Conservation (phyloP, 35 echinoderm and acorn worm genomes). For the Apostichopus parvimensis region DNA sequence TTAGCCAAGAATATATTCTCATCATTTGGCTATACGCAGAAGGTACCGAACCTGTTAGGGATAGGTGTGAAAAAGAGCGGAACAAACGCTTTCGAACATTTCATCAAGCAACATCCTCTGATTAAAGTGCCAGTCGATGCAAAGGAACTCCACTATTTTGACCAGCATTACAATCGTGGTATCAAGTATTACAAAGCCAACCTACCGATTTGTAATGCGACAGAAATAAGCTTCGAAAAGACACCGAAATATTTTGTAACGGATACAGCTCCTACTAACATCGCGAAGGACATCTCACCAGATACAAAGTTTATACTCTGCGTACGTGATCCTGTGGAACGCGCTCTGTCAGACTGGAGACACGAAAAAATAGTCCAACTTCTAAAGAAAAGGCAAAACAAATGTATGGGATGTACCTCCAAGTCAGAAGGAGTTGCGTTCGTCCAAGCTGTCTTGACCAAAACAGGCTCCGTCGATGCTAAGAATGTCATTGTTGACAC, state of each 20-base stretch:
- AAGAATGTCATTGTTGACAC: constrained; percentile 74
- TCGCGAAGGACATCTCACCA: constrained; percentile 54
- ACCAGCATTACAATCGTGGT: constrained; percentile 77
- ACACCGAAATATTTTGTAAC: constrained; percentile 94
- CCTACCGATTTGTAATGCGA: constrained; percentile 60
- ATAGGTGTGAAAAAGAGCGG: constrained; percentile 91
- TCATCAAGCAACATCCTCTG: constrained; percentile 73
- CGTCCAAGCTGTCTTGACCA: constrained; percentile 42
- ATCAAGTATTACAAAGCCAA: constrained; percentile 70
- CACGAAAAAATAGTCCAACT: neutral
- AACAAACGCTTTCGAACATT: constrained; percentile 77
- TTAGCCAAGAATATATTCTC: constrained; percentile 26
- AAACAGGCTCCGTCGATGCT: constrained; percentile 66
- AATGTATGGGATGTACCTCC: neutral
- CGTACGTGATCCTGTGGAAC: constrained; percentile 77
- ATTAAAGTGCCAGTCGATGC: constrained; percentile 55
- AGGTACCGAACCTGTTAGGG: constrained; percentile 73
- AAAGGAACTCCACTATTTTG: constrained; percentile 85
- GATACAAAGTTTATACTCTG: constrained; percentile 85
- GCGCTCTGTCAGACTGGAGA: constrained; percentile 75
- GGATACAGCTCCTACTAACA: constrained; percentile 57
- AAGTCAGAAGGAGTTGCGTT: constrained; percentile 59
- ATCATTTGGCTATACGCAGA: constrained; percentile 66
- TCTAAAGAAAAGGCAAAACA: neutral
- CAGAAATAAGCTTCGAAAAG: constrained; percentile 74